These are phyloP conservation scores for Ptycholaimellus sp. DNA, from an alignment of 2,888 invertebrate genomes.

Conservation along the genomic window DNA sequence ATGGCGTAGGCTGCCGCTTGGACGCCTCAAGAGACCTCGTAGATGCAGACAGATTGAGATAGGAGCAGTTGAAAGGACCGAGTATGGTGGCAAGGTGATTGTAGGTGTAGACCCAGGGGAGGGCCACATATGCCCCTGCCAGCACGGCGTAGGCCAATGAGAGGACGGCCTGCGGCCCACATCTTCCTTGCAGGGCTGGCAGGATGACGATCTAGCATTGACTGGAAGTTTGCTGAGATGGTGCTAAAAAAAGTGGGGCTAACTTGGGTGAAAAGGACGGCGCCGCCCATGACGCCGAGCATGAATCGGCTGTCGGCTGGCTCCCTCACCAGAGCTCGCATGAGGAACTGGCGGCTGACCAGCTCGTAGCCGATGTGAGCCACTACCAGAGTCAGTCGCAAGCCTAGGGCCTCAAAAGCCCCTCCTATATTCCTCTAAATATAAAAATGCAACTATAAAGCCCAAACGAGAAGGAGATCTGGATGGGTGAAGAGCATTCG, in stretches of 20 bases:
- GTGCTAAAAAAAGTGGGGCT: too few relatives aligned
- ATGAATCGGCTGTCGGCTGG: conserved; percentile 15
- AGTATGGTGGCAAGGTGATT: conserved; percentile 3
- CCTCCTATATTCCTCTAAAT: conserved; percentile 12
- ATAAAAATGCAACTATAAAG: background rate
- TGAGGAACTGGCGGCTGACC: conserved; percentile 23
- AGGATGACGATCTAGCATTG: conserved; percentile 19
- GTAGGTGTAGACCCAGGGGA: background rate
- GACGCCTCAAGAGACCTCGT: conserved; percentile 4
- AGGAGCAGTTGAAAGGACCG: background rate
- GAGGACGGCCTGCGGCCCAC: conserved; percentile 13
- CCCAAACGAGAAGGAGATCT: background rate
- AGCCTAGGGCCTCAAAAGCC: conserved; percentile 12
- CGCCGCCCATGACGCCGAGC: conserved; percentile 19
- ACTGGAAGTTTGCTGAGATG: too few relatives aligned
- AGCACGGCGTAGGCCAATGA: conserved; percentile 8
- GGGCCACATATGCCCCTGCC: background rate
- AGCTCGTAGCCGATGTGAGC: conserved; percentile 24
- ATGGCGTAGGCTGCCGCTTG: conserved; percentile 22
- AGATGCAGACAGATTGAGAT: background rate
- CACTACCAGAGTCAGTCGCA: conserved; percentile 17
- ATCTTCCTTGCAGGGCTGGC: conserved; percentile 17
- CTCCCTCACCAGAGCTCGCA: conserved; percentile 20
- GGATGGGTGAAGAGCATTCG: background rate
- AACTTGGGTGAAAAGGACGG: conserved; percentile 18